phyloP scores from a whole-genome alignment of 2,888 invertebrate species.

The Drosophila conformis region DNA sequence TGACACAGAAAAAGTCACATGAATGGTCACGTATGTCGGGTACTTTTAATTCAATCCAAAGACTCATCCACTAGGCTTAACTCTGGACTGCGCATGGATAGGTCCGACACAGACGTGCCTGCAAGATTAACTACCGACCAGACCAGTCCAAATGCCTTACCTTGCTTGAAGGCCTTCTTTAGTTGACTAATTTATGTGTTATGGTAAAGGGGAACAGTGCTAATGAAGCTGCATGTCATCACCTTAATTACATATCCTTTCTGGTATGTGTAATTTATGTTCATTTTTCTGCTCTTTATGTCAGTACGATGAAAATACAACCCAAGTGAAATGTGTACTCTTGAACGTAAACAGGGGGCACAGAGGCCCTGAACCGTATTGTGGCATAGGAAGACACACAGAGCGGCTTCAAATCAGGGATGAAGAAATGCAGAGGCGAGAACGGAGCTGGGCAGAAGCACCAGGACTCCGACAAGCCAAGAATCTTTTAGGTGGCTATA shows the following conservation, averaged over 20 bases:
- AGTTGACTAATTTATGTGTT: not conserved
- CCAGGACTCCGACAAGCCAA: no score
- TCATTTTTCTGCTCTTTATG: not conserved
- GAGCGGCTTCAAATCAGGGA: no score
- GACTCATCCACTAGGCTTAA: conserved; percentile 22
- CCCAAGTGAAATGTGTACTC: not conserved
- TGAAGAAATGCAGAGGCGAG: no score
- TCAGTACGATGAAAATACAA: not conserved
- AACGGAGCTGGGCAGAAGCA: no score
- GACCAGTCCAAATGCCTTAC: not conserved
- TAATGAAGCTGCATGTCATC: conserved; percentile 31
- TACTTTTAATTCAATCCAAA: conserved; percentile 34
- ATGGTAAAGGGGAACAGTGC: not conserved
- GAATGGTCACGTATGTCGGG: conserved; percentile 1
- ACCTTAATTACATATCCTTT: not conserved
- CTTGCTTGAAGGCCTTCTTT: not conserved
- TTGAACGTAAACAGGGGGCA: not conserved
- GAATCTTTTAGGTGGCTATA: no score
- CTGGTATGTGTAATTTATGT: conserved; percentile 2
- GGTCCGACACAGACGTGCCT: conserved; percentile 8
- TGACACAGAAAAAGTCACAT: conserved; percentile 9
- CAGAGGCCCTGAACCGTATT: no score
- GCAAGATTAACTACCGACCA: conserved; percentile 3
- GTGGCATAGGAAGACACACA: no score
- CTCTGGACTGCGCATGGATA: conserved; percentile 30